phyloP scores from a whole-genome alignment of 2,888 invertebrate genomes.

The Belgica antarctica region DNA sequence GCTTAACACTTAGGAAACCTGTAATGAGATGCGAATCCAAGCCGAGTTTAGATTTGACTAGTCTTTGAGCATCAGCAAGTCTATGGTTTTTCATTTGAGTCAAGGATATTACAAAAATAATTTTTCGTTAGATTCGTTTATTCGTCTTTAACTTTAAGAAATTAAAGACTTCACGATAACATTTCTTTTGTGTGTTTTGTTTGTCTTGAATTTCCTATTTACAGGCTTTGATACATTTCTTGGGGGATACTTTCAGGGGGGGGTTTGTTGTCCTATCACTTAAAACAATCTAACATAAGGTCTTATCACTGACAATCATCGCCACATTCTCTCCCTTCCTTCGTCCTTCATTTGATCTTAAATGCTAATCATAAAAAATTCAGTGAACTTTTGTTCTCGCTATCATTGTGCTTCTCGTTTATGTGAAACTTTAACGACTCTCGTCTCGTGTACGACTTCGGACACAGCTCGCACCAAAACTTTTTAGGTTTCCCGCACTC shows the following conservation, averaged over 20 bases:
- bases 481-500: conserved; percentile 45
- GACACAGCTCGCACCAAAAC: conserved; percentile 45
- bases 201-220: not conserved
- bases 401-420: conserved; percentile 42
- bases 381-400: not conserved
- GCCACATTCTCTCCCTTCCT: no score
- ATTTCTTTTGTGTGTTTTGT: not conserved
- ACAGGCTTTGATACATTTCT: conserved; percentile 11
- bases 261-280: not conserved
- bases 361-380: conserved; percentile 17
- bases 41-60: no score
- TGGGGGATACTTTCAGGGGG: no score
- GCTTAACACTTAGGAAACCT: no score
- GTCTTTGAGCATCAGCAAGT: no score
- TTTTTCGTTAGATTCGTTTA: conserved; percentile 8
- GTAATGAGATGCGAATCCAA: no score
- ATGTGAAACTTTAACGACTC: conserved; percentile 45
- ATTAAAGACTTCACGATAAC: conserved; percentile 8
- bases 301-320: no score
- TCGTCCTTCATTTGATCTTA: not conserved
- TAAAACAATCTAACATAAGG: not conserved
- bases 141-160: conserved; percentile 19
- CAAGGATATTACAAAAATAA: conserved; percentile 9
- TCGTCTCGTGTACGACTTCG: conserved; percentile 44
- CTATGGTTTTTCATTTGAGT: no score